Conservation (phyloP, 2,888 invertebrate genomes). For the Corbicula japonica region DNA sequence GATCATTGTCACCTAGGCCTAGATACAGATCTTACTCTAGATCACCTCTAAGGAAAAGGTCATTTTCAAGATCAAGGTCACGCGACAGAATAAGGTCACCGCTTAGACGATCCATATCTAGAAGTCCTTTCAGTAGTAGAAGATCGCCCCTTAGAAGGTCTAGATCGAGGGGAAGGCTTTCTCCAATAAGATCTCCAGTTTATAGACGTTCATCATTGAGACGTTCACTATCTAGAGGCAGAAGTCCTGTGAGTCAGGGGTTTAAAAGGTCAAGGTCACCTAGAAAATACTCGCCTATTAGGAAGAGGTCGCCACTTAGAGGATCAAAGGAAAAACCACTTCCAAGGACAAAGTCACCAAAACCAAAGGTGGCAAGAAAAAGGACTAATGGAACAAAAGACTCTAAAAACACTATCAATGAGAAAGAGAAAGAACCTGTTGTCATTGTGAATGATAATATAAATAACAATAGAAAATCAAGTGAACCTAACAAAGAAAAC, state of each 20-base stretch:
- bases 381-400: background rate
- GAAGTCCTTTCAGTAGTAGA: conserved; percentile 62
- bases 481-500: conserved; percentile 50
- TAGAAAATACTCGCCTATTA: conserved; percentile 27
- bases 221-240: conserved; percentile 59
- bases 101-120: conserved; percentile 58
- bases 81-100: conserved; percentile 59
- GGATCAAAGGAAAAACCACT: conserved; percentile 31
- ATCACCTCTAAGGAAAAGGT: conserved; percentile 53
- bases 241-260: conserved; percentile 35
- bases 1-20: conserved; percentile 42
- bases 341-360: conserved; percentile 18
- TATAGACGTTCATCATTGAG: conserved; percentile 43
- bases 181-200: conserved; percentile 42
- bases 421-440: background rate
- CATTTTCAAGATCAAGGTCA: conserved; percentile 58
- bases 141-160: conserved; percentile 57
- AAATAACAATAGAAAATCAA: conserved; percentile 22
- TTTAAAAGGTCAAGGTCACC: conserved; percentile 34
- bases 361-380: conserved; percentile 5
- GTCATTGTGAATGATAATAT: conserved; percentile 1
- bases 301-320: conserved; percentile 31
- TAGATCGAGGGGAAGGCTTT: conserved; percentile 41
- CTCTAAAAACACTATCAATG: background rate
- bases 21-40: conserved; percentile 58